Percentiles rank a stretch among this genome's conserved stretches.
Conservation (phyloP, 2,888 invertebrate species). For the Aquatica leii region DNA sequence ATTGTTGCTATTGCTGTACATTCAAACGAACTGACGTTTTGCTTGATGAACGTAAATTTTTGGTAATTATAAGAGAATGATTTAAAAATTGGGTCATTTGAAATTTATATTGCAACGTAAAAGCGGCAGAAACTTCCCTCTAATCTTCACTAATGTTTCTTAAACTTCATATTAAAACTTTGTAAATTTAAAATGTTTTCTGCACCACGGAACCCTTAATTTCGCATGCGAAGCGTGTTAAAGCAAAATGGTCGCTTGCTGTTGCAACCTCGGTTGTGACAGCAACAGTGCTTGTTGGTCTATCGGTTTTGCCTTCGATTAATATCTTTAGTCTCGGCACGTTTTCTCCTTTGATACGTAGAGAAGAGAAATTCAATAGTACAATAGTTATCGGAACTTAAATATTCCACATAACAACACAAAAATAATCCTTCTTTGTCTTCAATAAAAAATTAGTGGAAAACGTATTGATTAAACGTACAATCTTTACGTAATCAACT, state of each 20-base stretch:
- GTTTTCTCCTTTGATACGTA: constrained; percentile 19
- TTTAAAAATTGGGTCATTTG: constrained; percentile 11
- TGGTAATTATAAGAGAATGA: constrained; percentile 5
- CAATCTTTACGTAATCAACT: neutral
- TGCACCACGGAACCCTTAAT: constrained; percentile 17
- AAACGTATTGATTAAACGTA: neutral
- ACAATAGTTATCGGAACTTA: constrained; percentile 43
- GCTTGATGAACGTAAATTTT: too few relatives aligned
- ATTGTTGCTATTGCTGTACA: too few relatives aligned
- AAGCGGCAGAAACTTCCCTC: constrained; percentile 10
- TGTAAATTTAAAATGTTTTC: constrained; percentile 14
- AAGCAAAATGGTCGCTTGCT: constrained; percentile 32
- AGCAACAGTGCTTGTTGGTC: constrained; percentile 30
- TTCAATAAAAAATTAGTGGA: neutral
- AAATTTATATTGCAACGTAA: constrained; percentile 1
- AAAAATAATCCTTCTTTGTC: neutral
- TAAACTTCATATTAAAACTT: constrained; percentile 14
- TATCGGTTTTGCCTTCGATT: constrained; percentile 35
- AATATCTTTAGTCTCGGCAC: constrained; percentile 36
- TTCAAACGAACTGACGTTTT: too few relatives aligned
- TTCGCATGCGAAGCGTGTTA: constrained; percentile 29
- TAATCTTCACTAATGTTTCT: constrained; percentile 14
- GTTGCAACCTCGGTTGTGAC: constrained; percentile 28
- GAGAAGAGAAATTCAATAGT: constrained; percentile 20
- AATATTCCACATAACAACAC: constrained; percentile 16